phyloP scores from a whole-genome alignment of 2,888 invertebrate species.

The Lepeophtheirus nordmannii region DNA sequence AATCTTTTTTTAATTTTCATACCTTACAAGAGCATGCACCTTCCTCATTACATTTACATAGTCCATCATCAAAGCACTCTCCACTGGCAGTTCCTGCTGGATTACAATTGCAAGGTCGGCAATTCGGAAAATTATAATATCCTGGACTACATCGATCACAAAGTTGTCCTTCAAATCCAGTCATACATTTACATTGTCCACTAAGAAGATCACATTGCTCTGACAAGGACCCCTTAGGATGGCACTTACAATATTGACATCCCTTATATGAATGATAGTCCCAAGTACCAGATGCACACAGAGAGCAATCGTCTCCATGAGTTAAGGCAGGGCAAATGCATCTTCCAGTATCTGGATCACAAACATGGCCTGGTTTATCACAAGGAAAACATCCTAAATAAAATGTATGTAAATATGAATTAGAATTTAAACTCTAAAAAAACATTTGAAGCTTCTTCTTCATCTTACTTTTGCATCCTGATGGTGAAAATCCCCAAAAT shows the following conservation, averaged over 20 bases:
- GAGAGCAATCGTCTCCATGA: constrained; percentile 62
- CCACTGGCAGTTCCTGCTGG: constrained; percentile 46
- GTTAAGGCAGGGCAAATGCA: constrained; percentile 82
- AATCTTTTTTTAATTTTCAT: constrained; percentile 27
- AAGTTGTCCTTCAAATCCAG: constrained; percentile 40
- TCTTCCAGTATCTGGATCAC: constrained; percentile 70
- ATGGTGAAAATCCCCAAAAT: constrained; percentile 50
- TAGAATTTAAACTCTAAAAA: not conserved
- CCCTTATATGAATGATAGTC: constrained; percentile 57
- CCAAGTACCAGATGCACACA: constrained; percentile 65
- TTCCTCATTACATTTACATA: constrained; percentile 37
- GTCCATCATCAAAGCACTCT: constrained; percentile 26
- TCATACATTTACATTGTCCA: constrained; percentile 50
- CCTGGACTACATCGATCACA: constrained; percentile 72
- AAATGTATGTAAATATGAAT: constrained; percentile 18
- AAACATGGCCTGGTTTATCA: constrained; percentile 64
- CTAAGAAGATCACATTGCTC: constrained; percentile 47
- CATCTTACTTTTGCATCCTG: constrained; percentile 44
- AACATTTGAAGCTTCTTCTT: not conserved
- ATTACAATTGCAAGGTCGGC: constrained; percentile 69
- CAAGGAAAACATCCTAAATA: constrained; percentile 58
- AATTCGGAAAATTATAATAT: constrained; percentile 73
- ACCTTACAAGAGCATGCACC: constrained; percentile 86
- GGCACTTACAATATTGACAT: constrained; percentile 61
- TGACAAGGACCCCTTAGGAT: constrained; percentile 50